Evolutionary conservation across 2,113 vertebrate genomes (phyloP).

Genomic region (Nyctereutes procyonoides): DNA sequence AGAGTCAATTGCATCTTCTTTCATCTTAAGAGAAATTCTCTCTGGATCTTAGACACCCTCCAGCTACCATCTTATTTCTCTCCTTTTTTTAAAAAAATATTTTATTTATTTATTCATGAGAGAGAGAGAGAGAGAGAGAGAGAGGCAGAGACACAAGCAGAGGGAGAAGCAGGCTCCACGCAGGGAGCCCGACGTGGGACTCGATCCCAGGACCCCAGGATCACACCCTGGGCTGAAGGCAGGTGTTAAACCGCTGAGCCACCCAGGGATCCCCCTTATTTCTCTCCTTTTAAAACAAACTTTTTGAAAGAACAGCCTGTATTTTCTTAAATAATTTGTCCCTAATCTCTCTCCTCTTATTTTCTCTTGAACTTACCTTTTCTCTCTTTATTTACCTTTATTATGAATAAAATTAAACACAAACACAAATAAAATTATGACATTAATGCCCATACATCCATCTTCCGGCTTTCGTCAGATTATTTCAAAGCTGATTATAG

Average conservation of each 20-base stretch:
- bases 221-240: too few species aligned
- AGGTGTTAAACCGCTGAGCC: too few species aligned
- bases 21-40: neutral
- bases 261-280: neutral
- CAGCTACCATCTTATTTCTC: neutral
- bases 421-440: neutral
- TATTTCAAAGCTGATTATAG: neutral
- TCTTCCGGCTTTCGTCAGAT: neutral
- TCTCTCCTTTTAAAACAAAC: neutral
- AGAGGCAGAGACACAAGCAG: too few species aligned
- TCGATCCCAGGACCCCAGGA: too few species aligned
- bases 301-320: neutral
- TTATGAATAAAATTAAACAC: neutral
- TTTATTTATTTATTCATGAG: too few species aligned
- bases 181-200: too few species aligned
- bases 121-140: too few species aligned
- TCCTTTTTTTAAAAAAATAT: neutral
- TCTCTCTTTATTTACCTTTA: neutral
- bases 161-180: too few species aligned
- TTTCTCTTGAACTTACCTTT: neutral
- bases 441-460: neutral
- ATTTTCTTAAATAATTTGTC: neutral
- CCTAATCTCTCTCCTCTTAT: neutral
- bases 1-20: neutral
- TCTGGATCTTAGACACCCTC: neutral